These are phyloP conservation scores for Avahi laniger DNA, from an alignment of 2,797 vertebrate genomes.

Conservation along the genomic window DNA sequence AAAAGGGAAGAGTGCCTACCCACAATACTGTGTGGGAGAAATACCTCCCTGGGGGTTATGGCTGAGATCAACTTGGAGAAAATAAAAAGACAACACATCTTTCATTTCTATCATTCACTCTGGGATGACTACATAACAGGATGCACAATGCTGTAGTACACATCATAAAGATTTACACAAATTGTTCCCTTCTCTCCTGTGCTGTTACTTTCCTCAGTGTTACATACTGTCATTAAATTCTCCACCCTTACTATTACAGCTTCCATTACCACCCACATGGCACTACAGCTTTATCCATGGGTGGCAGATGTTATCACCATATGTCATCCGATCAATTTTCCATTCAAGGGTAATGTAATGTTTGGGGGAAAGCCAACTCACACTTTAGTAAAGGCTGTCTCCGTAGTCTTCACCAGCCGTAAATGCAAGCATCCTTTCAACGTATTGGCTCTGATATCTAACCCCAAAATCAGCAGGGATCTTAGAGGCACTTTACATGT, in stretches of 20 bases:
- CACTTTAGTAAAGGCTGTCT: conserved; percentile 77
- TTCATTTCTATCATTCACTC: conserved; percentile 40
- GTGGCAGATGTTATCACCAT: conserved; percentile 82
- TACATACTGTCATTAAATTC: conserved; percentile 78
- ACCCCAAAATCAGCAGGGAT: conserved; percentile 73
- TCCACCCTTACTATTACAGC: conserved; percentile 79
- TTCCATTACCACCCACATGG: conserved; percentile 80
- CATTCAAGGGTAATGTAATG: conserved; percentile 80
- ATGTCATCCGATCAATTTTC: conserved; percentile 81
- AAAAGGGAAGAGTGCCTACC: neutral
- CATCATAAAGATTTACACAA: conserved; percentile 76
- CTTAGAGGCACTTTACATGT: conserved; percentile 57
- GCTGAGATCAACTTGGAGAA: conserved; percentile 21
- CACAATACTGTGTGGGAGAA: conserved; percentile 27
- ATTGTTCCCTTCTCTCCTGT: conserved; percentile 75
- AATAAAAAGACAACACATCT: conserved; percentile 60
- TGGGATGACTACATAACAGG: conserved; percentile 23
- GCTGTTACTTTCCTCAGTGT: conserved; percentile 68
- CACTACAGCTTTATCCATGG: conserved; percentile 74
- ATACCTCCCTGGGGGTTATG: conserved; percentile 4
- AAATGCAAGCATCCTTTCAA: conserved; percentile 77
- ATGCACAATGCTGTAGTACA: conserved; percentile 50
- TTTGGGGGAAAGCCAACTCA: conserved; percentile 79
- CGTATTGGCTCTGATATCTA: conserved; percentile 72
- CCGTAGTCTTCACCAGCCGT: conserved; percentile 73